phyloP scores from a whole-genome alignment of 2,113 vertebrate species.

The Mus pahari region DNA sequence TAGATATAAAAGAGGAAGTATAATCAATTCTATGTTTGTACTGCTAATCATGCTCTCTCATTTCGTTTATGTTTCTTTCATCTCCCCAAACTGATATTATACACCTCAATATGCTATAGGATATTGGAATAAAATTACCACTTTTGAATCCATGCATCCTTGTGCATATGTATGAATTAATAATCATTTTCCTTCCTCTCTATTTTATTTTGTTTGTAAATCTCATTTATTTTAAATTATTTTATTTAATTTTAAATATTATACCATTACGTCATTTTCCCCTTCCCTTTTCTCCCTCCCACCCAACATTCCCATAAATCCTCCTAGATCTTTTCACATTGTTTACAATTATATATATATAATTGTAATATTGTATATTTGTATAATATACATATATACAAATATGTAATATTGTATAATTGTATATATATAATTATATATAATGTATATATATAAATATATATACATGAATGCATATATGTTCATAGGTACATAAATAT shows the following conservation, averaged over 20 bases:
- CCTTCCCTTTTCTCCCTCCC: not conserved
- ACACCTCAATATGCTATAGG: not conserved
- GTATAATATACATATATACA: no score
- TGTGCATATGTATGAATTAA: not conserved
- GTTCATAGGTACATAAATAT: not conserved
- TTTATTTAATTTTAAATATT: not conserved
- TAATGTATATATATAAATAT: not conserved
- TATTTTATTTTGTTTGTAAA: not conserved
- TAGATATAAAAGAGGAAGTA: not conserved
- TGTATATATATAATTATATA: no score
- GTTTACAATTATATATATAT: not conserved
- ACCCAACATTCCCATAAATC: not conserved
- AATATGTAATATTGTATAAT: no score
- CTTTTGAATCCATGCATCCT: not conserved
- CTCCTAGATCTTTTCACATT: not conserved
- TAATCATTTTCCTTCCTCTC: not conserved
- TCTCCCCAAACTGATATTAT: not conserved
- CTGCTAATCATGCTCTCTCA: not conserved
- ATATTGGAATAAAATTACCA: not conserved
- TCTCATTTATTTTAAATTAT: not conserved
- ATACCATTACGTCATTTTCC: not conserved
- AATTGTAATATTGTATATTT: no score
- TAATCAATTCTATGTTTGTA: constrained; percentile 24
- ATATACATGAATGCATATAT: not conserved
- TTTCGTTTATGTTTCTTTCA: not conserved